phyloP scores from a whole-genome alignment of 2,113 vertebrate genomes.

The Euleptes europaea region DNA sequence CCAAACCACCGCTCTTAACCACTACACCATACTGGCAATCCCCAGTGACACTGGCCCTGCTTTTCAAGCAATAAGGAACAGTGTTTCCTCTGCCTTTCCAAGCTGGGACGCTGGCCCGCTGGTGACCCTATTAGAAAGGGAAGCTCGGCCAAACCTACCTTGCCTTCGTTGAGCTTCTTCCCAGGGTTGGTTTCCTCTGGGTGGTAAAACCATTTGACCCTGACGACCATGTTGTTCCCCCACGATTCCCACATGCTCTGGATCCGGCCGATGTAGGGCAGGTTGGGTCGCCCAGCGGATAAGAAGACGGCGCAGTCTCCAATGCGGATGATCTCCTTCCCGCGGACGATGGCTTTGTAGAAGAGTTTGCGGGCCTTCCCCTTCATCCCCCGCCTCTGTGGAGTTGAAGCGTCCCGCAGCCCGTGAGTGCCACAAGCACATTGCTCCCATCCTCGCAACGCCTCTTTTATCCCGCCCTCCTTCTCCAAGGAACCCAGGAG shows the following conservation, averaged over 20 bases:
- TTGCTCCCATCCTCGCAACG: no score
- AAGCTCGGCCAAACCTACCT: slow-evolving; percentile 72
- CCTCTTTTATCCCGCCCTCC: rapidly evolving
- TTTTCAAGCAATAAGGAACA: neutral
- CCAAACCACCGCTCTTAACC: no score
- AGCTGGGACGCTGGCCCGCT: neutral
- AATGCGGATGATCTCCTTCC: slow-evolving; percentile 96
- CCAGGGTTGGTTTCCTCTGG: slow-evolving; percentile 97
- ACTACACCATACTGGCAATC: no score
- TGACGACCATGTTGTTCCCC: slow-evolving; percentile 99
- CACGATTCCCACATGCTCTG: slow-evolving; percentile 99
- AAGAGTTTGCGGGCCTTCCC: slow-evolving; percentile 98
- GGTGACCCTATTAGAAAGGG: neutral
- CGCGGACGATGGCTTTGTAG: slow-evolving; percentile 96
- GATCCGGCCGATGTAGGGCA: slow-evolving; percentile 97
- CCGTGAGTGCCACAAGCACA: neutral
- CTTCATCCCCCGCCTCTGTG: slow-evolving; percentile 96
- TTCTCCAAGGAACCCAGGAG: no score
- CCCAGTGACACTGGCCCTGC: neutral
- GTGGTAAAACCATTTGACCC: slow-evolving; percentile 99
- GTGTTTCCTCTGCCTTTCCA: neutral
- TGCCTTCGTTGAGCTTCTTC: slow-evolving; percentile 93
- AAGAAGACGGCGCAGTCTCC: slow-evolving; percentile 97
- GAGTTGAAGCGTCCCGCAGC: neutral
- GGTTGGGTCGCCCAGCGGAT: slow-evolving; percentile 94